These are phyloP conservation scores for Sceloporus undulatus DNA, from an alignment of 2,113 vertebrate genomes.

Conservation along the genomic window DNA sequence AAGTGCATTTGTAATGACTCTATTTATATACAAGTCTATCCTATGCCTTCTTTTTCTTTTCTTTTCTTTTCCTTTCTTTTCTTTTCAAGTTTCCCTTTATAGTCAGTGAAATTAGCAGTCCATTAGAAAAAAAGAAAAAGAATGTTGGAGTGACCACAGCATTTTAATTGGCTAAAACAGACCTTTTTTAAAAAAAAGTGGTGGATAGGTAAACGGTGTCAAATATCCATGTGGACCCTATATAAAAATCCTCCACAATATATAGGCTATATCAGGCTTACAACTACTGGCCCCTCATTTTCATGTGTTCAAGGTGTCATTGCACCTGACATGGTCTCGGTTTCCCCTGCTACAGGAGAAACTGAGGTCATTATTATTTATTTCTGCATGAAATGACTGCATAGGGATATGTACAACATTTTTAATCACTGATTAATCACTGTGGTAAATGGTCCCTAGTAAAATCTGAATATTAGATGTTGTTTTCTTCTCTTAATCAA, in stretches of 20 bases:
- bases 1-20: no score
- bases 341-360: conserved; percentile 50
- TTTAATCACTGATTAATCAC: background rate
- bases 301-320: background rate
- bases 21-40: no score
- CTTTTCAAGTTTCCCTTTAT: no score
- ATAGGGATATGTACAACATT: background rate
- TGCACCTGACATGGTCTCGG: conserved; percentile 29
- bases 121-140: background rate
- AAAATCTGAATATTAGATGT: conserved; percentile 75
- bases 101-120: background rate
- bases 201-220: background rate
- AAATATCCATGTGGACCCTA: background rate
- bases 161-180: background rate
- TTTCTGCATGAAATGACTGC: conserved; percentile 52
- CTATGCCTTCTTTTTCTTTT: no score
- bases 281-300: background rate
- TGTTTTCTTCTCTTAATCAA: conserved; percentile 71
- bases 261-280: background rate
- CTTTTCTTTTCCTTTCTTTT: no score
- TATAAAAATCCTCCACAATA: background rate
- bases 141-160: background rate
- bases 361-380: conserved; percentile 22
- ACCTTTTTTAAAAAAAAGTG: background rate
- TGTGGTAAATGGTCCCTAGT: conserved; percentile 65